A percentile compares a stretch with the other conserved stretches of the same genome.
These are phyloP conservation scores for Lagodon rhomboides DNA, from an alignment of 2,797 vertebrate genomes.

Conservation along the genomic window DNA sequence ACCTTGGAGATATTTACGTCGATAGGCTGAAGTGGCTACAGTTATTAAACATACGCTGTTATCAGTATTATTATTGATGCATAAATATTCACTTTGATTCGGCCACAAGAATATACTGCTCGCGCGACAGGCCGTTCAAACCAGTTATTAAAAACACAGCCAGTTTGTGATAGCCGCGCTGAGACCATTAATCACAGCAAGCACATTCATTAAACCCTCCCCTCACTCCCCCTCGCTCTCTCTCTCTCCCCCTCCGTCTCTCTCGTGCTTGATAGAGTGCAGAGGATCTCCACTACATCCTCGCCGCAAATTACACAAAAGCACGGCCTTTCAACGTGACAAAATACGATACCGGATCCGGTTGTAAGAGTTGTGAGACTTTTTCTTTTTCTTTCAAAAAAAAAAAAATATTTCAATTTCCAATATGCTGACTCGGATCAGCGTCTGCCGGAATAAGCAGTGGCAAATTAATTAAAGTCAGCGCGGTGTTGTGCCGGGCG, in stretches of 20 bases:
- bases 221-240: constrained; percentile 17
- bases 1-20: not conserved
- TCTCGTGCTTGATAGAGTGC: constrained; percentile 31
- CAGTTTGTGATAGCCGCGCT: constrained; percentile 68
- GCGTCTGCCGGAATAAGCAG: constrained; percentile 51
- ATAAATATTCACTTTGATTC: constrained; percentile 71
- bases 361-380: constrained; percentile 15
- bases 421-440: constrained; percentile 67
- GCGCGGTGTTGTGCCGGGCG: constrained; percentile 54
- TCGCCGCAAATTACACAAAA: constrained; percentile 35
- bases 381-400: constrained; percentile 1
- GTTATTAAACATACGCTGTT: constrained; percentile 7
- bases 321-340: constrained; percentile 17
- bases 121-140: constrained; percentile 63
- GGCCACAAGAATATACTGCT: constrained; percentile 30
- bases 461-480: constrained; percentile 72
- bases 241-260: constrained; percentile 33
- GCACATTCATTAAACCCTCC: constrained; percentile 76
- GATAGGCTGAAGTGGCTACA: not conserved
- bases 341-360: constrained; percentile 12
- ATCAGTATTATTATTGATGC: constrained; percentile 38
- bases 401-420: constrained; percentile 22
- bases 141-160: constrained; percentile 72
- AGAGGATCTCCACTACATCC: constrained; percentile 28
- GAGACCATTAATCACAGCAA: constrained; percentile 79